Conservation (phyloP, 2,113 vertebrate genomes). For the Carassius auratus region DNA sequence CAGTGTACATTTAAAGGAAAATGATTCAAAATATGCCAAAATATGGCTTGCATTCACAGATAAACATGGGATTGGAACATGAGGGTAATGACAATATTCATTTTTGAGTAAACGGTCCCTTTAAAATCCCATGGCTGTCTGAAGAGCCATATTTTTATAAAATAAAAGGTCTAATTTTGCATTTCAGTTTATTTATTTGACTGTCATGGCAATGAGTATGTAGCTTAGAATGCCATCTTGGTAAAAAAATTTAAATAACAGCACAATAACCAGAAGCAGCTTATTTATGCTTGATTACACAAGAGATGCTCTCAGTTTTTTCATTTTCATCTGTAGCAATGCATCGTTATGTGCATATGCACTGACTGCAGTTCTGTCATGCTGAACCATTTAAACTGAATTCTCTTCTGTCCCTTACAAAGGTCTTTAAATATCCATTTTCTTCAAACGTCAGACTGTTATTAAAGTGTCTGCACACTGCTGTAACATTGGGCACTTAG, state of each 20-base stretch:
- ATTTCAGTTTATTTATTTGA: constrained; percentile 18
- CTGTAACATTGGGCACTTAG: not conserved
- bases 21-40: not conserved
- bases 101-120: not conserved
- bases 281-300: constrained; percentile 6
- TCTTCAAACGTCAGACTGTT: constrained; percentile 11
- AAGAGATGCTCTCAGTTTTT: constrained; percentile 14
- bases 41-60: not conserved
- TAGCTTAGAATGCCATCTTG: constrained; percentile 3
- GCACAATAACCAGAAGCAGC: not conserved
- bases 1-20: too few species aligned
- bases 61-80: not conserved
- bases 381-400: constrained; percentile 14
- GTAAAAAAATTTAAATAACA: not conserved
- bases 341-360: not conserved
- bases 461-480: not conserved
- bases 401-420: constrained; percentile 6
- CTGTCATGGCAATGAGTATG: not conserved
- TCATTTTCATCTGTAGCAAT: not conserved
- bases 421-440: constrained; percentile 17
- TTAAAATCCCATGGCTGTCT: not conserved
- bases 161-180: not conserved
- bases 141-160: not conserved
- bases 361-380: not conserved
- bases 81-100: too few species aligned